Percentiles rank a stretch among this genome's conserved stretches.
Conservation (phyloP, 2,888 invertebrate species). For the Cenopis cana region DNA sequence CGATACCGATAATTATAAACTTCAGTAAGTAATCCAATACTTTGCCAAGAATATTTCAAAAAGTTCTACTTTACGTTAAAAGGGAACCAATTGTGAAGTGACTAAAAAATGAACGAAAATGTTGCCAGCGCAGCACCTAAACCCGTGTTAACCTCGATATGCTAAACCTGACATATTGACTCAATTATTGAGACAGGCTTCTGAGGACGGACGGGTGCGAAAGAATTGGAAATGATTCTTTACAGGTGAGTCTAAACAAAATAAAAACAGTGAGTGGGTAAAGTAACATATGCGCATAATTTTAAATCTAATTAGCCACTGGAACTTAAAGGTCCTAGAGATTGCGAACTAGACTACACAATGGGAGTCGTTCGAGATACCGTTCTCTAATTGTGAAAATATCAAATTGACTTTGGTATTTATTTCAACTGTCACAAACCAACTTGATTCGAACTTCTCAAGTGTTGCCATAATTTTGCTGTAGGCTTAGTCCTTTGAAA, state of each 20-base stretch:
- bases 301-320: background rate
- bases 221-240: background rate
- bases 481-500: too few relatives aligned
- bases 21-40: slow-evolving; percentile 3
- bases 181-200: slow-evolving; percentile 9
- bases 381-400: too few relatives aligned
- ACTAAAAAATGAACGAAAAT: slow-evolving; percentile 22
- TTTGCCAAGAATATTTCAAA: slow-evolving; percentile 4
- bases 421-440: too few relatives aligned
- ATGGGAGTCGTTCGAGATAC: background rate
- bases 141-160: slow-evolving; percentile 26
- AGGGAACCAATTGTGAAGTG: slow-evolving; percentile 30
- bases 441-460: too few relatives aligned
- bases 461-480: too few relatives aligned
- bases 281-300: background rate
- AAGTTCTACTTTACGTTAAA: slow-evolving; percentile 11
- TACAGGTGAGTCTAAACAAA: background rate
- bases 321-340: background rate
- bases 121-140: slow-evolving; percentile 2
- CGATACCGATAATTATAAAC: slow-evolving; percentile 18
- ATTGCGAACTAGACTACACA: background rate
- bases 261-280: background rate
- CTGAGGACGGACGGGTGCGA: background rate
- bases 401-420: too few relatives aligned
- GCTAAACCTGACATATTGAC: slow-evolving; percentile 14